A percentile compares a stretch with the other conserved stretches of the same genome.
These are phyloP conservation scores for Ashinkailepas kermadecensis DNA, from an alignment of 2,888 invertebrate genomes.

Conservation along the genomic window DNA sequence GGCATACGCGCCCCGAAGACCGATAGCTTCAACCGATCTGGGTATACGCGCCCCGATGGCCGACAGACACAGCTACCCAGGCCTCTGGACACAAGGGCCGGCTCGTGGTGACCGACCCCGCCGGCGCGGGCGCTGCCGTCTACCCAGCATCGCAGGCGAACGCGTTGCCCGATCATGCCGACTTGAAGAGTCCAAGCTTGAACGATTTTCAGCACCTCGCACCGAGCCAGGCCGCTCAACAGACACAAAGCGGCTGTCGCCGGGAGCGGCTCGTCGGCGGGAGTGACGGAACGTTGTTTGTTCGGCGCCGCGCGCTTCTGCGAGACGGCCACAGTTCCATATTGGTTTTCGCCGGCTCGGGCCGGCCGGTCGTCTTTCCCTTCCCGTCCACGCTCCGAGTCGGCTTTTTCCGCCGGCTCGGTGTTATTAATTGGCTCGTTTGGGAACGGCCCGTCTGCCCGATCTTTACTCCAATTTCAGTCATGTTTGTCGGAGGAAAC, in stretches of 20 bases:
- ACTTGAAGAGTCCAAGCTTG: too few species aligned
- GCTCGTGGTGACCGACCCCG: too few species aligned
- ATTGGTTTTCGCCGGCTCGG: not conserved
- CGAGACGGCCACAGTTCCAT: not conserved
- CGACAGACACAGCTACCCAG: too few species aligned
- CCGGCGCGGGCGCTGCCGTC: too few species aligned
- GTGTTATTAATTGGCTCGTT: slow-evolving; percentile 9
- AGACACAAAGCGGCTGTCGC: not conserved
- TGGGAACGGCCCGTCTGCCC: not conserved
- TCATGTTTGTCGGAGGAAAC: not conserved
- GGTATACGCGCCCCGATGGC: too few species aligned
- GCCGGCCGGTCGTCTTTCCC: not conserved
- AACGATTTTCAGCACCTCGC: too few species aligned
- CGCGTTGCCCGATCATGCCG: too few species aligned
- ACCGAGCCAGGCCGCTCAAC: not conserved
- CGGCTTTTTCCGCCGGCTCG: not conserved
- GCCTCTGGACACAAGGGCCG: too few species aligned
- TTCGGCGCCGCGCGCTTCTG: not conserved
- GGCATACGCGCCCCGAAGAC: too few species aligned
- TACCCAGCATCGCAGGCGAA: too few species aligned
- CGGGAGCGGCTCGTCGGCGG: not conserved
- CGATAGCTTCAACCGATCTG: too few species aligned
- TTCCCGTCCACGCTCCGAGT: not conserved
- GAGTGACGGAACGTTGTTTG: not conserved
- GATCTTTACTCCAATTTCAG: not conserved